phyloP scores from a whole-genome alignment of 2,888 invertebrate genomes.

The Abrostola triplasia region DNA sequence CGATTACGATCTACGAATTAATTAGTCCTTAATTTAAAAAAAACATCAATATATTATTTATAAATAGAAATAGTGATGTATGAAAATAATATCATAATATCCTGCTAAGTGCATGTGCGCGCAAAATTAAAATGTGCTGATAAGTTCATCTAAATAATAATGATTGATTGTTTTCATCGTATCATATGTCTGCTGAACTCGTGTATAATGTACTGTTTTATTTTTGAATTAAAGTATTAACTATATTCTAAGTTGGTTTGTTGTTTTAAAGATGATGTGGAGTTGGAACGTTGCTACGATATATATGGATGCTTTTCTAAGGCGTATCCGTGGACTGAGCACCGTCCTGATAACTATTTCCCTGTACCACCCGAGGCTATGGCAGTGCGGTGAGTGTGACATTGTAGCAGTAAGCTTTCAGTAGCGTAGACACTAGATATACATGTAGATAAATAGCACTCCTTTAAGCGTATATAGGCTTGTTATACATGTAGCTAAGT shows the following conservation, averaged over 20 bases:
- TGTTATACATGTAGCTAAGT: neutral
- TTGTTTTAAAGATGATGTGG: conserved; percentile 76
- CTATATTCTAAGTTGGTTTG: conserved; percentile 6
- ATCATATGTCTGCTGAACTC: conserved; percentile 9
- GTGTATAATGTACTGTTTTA: conserved; percentile 7
- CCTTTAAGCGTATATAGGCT: neutral
- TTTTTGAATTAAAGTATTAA: neutral
- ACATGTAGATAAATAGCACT: neutral
- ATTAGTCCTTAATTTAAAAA: no score
- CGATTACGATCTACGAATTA: no score
- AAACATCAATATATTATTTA: no score
- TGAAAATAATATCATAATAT: conserved; percentile 16
- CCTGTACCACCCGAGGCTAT: conserved; percentile 91
- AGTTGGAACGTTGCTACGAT: conserved; percentile 91
- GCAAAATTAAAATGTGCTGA: conserved; percentile 45
- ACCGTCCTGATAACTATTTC: conserved; percentile 93
- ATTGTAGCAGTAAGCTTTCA: neutral
- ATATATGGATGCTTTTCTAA: conserved; percentile 94
- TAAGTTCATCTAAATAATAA: conserved; percentile 19
- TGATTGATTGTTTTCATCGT: conserved; percentile 14
- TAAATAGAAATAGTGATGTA: conserved; percentile 6
- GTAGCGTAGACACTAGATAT: neutral
- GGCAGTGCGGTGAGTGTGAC: conserved; percentile 82
- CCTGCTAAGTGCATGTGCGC: conserved; percentile 34
- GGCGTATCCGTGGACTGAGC: conserved; percentile 93